Evolutionary conservation across 2,888 invertebrate species (phyloP).

Genomic region (Pyrochroa serraticornis): DNA sequence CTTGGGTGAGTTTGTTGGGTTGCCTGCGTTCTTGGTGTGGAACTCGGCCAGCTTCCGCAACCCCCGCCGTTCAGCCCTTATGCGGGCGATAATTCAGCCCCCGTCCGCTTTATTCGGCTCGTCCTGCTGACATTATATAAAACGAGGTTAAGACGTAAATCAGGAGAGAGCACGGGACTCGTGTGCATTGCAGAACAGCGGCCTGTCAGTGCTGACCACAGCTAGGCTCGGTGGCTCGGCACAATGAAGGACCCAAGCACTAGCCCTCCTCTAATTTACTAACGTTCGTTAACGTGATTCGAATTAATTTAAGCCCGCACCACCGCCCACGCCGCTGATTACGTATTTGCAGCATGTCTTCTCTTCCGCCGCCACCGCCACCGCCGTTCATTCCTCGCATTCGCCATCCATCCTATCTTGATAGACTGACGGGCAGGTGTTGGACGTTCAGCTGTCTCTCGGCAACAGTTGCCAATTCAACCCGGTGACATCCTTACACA

Average conservation of each 20-base stretch:
- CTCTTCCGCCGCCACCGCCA: slow-evolving; percentile 33
- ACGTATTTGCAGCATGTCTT: slow-evolving; percentile 57
- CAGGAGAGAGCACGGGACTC: slow-evolving; percentile 58
- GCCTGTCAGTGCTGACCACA: slow-evolving; percentile 54
- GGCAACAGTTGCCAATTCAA: slow-evolving; percentile 8
- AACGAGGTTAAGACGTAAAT: slow-evolving; percentile 66
- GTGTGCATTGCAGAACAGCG: slow-evolving; percentile 42
- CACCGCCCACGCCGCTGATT: slow-evolving; percentile 47
- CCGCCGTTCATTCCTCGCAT: slow-evolving; percentile 6
- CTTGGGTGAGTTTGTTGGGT: too few relatives aligned
- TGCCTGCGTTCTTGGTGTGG: too few relatives aligned
- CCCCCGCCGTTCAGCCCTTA: background rate
- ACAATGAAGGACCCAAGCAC: slow-evolving; percentile 39
- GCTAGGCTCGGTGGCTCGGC: slow-evolving; percentile 49
- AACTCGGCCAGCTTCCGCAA: too few relatives aligned
- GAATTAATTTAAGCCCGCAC: slow-evolving; percentile 54
- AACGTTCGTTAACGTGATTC: slow-evolving; percentile 58
- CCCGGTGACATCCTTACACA: slow-evolving; percentile 6
- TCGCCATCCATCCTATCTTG: slow-evolving; percentile 24
- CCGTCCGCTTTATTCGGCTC: slow-evolving; percentile 13
- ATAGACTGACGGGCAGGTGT: slow-evolving; percentile 46
- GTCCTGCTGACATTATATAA: slow-evolving; percentile 63
- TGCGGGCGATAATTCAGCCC: slow-evolving; percentile 9
- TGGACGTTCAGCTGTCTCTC: slow-evolving; percentile 17
- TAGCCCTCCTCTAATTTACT: slow-evolving; percentile 54